These are phyloP conservation scores for Pseudomyrmex dendroicus DNA, from an alignment of 1,140 invertebrate genomes.

Conservation along the genomic window DNA sequence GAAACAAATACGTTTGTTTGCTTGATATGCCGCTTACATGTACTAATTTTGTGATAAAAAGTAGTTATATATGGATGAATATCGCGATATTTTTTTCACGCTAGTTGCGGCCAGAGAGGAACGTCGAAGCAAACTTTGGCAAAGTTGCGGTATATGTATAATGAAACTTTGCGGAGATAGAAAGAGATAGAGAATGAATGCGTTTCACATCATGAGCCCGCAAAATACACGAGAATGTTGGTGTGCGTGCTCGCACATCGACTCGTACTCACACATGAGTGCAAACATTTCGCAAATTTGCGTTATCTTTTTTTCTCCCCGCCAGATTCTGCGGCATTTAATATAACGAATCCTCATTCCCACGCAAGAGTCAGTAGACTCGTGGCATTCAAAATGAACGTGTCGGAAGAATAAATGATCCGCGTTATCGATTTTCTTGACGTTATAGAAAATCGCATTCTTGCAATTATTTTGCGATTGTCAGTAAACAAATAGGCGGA, in stretches of 20 bases:
- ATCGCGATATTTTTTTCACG: constrained; percentile 1
- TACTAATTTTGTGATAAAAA: constrained; percentile 12
- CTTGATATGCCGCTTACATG: too few relatives aligned
- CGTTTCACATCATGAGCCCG: constrained; percentile 16
- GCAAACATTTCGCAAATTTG: constrained; percentile 38
- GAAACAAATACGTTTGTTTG: too few relatives aligned
- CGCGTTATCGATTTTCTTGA: background rate
- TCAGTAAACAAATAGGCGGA: constrained; percentile 23
- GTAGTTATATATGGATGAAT: background rate
- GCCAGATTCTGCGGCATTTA: constrained; percentile 34
- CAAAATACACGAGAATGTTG: background rate
- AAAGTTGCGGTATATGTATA: constrained; percentile 19
- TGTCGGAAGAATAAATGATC: constrained; percentile 25
- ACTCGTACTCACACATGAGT: constrained; percentile 7
- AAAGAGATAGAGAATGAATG: background rate
- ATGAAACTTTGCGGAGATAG: constrained; percentile 33
- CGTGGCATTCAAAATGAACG: constrained; percentile 30
- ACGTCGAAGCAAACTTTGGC: constrained; percentile 17
- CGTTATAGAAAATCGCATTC: background rate
- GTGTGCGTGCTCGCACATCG: background rate
- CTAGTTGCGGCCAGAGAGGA: background rate
- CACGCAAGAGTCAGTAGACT: constrained; percentile 3
- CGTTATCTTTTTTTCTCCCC: background rate
- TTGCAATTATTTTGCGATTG: constrained; percentile 26
- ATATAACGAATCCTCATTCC: constrained; percentile 23